Base-by-base conservation (phyloP, 2,113 vertebrate genomes). In the Dunckerocampus dactyliophorus region DNA sequence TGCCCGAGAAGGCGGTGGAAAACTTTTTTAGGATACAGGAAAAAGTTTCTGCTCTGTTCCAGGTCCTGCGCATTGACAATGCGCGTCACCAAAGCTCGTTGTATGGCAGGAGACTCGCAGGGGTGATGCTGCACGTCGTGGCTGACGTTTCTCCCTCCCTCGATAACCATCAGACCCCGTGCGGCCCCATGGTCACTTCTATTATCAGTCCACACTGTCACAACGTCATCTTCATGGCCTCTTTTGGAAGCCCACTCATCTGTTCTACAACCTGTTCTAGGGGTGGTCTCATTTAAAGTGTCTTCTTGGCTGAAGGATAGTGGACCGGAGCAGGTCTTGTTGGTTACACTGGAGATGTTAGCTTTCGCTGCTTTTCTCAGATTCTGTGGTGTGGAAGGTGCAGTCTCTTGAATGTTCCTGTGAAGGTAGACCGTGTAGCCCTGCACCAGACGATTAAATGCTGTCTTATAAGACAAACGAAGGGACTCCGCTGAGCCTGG, bases 61-160 rank as follows among this genome's bases (percentile, higher is more conserved):
- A 90, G 54, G 52, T 88, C 82, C 66, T 88, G 88, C 8, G 72
- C 47, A 0, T 76, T 81, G 2, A 90, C 72, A 9, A 91, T 82
- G 1, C 71, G 81, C 3, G 49, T 71, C 39, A 86, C 71, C 17
- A 91, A 45, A 19, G 81, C 83, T 22, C 77, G 54, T 4, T 77
- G 83, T 53, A 92, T 88, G 28, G 79, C 84, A 4, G 76, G 67
- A 43, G 90, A 85, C 69, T 89, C 63, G 63, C 90, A 92, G 45
- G 76, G 59, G 42, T 76, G 84, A 54, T 92, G 90, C 47, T 45
- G 70, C 48, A 92, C 81, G 0, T n/a, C 54, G 72, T 92, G 90
- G 63, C 83, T 84, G 57, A 90, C 59, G 4, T 91, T 90, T 55
- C 71, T 86, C 20, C 12, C 55, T 0, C 80, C 73, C 53, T 91